Base-by-base conservation (phyloP, 2,113 vertebrate genomes). In the Oxyruncus cristatus region DNA sequence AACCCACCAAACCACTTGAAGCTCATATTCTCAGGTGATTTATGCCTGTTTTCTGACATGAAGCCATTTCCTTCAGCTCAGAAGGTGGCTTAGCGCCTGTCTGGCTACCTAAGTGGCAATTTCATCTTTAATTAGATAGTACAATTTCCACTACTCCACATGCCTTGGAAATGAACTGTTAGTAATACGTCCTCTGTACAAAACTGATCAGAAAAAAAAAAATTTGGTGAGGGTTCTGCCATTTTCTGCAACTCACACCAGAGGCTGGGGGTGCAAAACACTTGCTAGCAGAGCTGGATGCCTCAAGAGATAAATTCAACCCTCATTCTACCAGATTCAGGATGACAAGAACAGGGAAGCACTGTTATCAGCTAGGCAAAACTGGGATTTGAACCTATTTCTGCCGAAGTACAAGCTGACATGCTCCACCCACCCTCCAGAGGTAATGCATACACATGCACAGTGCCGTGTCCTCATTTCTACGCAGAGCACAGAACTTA, bases 321-420 rank as follows among this genome's bases (percentile, higher is more conserved):
- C 46, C 37, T 93, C 62, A 14, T 62, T 91, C n/a, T 92, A 66
- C 27, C 33, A 58, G 56, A 90, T 85, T 14, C 78, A 79, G 90
- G 49, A 47, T 72, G 77, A 95, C 92, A 95, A 59, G 70, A 58
- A 90, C 78, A 95, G n/a, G 37, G 79, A 88, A 94, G 58, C 26
- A 42, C 24, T 65, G 32, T 82, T 93, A 79, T 18, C 70, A 32
- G 24, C 39, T 33, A 49, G 49, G 32, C 41, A 82, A 62, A 74
- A 32, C 74, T 83, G 78, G 41, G 67, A 73, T 88, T 92, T 88
- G 75, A 85, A 88, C 37, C 17, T 49, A 2, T 75, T 92, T 87
- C 76, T 92, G 76, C 61, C 63, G 28, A 81, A 59, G 39, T 14
- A 39, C 42, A 59, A 81, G 9, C 4, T 77, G 68, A 58, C 59